A percentile compares a stretch with the other conserved stretches of the same genome.
Evolutionary conservation across 2,113 vertebrate genomes (phyloP).

Genomic region (Peromyscus californicus): DNA sequence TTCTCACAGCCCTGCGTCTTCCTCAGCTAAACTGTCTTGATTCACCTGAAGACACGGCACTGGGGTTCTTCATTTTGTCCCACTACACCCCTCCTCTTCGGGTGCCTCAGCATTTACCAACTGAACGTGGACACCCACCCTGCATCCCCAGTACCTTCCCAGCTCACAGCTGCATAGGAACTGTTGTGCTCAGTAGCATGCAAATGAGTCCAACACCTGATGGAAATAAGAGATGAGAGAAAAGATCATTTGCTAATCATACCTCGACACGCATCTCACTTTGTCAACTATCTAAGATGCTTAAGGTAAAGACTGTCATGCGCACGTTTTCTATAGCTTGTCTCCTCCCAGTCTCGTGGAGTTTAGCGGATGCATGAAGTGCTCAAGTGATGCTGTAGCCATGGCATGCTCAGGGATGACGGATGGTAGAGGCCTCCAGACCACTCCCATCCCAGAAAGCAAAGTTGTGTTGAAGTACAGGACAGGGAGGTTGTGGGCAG

Average conservation of each 20-base stretch:
- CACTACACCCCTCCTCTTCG: background rate
- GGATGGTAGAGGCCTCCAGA: background rate
- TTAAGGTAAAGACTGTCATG: background rate
- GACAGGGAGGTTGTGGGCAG: background rate
- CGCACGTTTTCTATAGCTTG: background rate
- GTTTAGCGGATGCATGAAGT: background rate
- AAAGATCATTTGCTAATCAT: slow-evolving; percentile 27
- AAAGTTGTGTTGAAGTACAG: background rate
- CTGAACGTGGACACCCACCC: background rate
- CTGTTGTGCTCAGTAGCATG: background rate
- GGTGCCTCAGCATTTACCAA: background rate
- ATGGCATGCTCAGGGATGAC: background rate
- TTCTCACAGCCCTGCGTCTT: background rate
- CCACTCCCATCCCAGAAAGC: background rate
- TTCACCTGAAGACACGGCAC: no score
- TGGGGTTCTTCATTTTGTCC: background rate
- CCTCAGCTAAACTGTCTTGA: rapidly evolving
- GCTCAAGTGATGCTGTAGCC: background rate
- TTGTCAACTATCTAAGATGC: slow-evolving; percentile 3
- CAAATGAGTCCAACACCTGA: background rate
- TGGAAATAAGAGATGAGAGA: background rate
- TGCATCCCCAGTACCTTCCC: background rate
- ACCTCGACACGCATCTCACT: background rate
- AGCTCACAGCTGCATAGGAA: background rate
- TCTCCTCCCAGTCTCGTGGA: background rate